Percentiles rank a stretch among this genome's conserved stretches.
Conservation (phyloP, 1,140 invertebrate genomes). For the Phenacoccus solenopsis region DNA sequence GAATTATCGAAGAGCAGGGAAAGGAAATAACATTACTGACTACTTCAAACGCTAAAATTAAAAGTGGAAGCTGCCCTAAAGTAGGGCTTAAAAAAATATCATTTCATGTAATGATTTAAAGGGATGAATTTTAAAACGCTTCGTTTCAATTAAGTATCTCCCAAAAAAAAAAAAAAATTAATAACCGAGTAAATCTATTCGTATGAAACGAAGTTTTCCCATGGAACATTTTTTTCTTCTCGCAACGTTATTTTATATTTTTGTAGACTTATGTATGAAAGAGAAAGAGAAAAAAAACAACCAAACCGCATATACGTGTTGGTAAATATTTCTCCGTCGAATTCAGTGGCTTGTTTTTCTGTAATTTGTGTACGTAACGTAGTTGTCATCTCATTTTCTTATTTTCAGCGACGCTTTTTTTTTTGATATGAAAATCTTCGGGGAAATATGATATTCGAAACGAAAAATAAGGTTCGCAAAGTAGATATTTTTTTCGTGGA, state of each 20-base stretch:
- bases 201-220: too few relatives aligned
- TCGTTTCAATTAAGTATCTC: neutral
- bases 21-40: neutral
- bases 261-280: neutral
- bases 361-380: conserved; percentile 1
- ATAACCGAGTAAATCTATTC: neutral
- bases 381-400: neutral
- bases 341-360: neutral
- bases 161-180: neutral
- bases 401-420: neutral
- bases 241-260: neutral
- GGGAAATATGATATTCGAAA: neutral
- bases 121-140: too few relatives aligned
- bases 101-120: neutral
- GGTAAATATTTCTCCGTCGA: neutral
- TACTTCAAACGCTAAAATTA: neutral
- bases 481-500: too few relatives aligned
- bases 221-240: neutral
- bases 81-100: neutral
- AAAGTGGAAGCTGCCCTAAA: neutral
- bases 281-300: neutral
- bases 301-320: too few relatives aligned
- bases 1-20: too few relatives aligned
- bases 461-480: too few relatives aligned
- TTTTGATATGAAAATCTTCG: neutral